Evolutionary conservation across 1,140 invertebrate species (phyloP).

Genomic region (Lordiphosa clarofinis): DNA sequence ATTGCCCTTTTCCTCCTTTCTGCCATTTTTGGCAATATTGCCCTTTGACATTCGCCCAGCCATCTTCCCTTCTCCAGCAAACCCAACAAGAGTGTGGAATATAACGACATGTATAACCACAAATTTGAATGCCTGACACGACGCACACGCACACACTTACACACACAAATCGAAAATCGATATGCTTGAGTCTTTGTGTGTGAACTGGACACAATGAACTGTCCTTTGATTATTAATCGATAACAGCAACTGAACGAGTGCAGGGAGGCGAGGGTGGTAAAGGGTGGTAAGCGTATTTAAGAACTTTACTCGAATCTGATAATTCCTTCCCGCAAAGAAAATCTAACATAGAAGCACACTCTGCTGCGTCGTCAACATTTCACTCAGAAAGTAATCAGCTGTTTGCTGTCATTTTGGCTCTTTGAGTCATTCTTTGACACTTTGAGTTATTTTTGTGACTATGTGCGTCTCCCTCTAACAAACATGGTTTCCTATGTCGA

Average conservation of each 20-base stretch:
- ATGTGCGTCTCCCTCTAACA: too few species aligned
- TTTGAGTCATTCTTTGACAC: too few species aligned
- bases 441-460: too few species aligned
- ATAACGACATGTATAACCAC: slow-evolving; percentile 41
- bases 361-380: too few species aligned
- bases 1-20: slow-evolving; percentile 29
- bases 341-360: too few species aligned
- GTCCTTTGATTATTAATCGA: slow-evolving; percentile 19
- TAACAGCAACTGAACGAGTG: slow-evolving; percentile 2
- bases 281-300: too few species aligned
- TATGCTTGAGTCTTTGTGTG: slow-evolving; percentile 27
- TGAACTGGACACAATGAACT: slow-evolving; percentile 5
- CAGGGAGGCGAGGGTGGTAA: too few species aligned
- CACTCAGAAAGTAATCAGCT: too few species aligned
- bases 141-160: slow-evolving; percentile 19
- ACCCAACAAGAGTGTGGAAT: slow-evolving; percentile 19
- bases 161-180: slow-evolving; percentile 60
- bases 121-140: slow-evolving; percentile 46
- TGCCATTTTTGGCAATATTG: neutral
- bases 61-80: neutral
- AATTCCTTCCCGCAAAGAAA: too few species aligned
- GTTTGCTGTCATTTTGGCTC: too few species aligned
- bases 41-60: slow-evolving; percentile 59
- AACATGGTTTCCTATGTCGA: too few species aligned
- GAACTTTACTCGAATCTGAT: too few species aligned